These are phyloP conservation scores for Rhaphigaster nebulosa DNA, from an alignment of 2,888 invertebrate genomes.

Conservation along the genomic window DNA sequence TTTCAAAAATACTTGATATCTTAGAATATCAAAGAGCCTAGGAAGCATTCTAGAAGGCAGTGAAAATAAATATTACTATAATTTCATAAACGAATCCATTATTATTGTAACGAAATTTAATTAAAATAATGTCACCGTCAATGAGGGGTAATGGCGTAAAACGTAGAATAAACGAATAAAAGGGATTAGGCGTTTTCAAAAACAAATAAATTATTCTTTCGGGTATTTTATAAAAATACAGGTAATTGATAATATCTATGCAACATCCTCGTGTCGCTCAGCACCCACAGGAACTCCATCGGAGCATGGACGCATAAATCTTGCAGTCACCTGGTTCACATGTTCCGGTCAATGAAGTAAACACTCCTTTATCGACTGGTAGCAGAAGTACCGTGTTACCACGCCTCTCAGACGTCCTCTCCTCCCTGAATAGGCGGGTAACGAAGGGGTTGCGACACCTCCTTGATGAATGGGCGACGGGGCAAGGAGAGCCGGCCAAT, in stretches of 20 bases:
- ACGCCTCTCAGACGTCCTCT: conserved; percentile 34
- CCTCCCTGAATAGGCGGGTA: conserved; percentile 31
- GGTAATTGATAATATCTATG: background rate
- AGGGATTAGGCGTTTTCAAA: background rate
- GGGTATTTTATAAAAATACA: background rate
- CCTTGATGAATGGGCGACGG: conserved; percentile 18
- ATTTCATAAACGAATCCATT: no score
- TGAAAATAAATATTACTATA: no score
- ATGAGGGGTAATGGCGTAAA: no score
- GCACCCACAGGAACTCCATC: background rate
- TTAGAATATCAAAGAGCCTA: no score
- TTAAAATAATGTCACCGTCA: no score
- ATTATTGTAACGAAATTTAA: no score
- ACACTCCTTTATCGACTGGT: conserved; percentile 44
- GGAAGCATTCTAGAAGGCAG: no score
- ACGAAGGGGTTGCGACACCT: conserved; percentile 40
- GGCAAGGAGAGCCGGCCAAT: conserved; percentile 6
- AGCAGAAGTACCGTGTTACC: conserved; percentile 37
- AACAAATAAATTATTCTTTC: background rate
- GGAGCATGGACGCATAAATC: conserved; percentile 13
- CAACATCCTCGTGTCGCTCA: background rate
- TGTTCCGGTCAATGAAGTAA: conserved; percentile 38
- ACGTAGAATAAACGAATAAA: no score
- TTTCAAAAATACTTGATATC: no score
- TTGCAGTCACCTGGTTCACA: conserved; percentile 31